Evolutionary conservation across 2,113 vertebrate genomes (phyloP).

Genomic region (Chaenogobius annularis): DNA sequence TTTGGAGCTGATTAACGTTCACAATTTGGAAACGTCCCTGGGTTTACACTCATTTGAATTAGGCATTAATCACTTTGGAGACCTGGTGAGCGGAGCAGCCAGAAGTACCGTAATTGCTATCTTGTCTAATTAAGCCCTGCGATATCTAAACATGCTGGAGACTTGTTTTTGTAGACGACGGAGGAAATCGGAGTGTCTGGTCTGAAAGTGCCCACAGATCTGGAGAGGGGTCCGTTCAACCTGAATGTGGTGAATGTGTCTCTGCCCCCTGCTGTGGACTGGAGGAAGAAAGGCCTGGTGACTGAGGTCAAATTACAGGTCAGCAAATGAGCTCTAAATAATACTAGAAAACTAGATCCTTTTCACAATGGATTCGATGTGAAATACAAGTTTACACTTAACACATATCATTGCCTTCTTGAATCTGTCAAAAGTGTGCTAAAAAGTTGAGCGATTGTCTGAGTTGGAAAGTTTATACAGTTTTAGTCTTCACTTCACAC

Average conservation of each 20-base stretch:
- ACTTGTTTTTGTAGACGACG: slow-evolving; percentile 69
- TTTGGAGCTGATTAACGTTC: slow-evolving; percentile 77
- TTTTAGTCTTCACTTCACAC: no score
- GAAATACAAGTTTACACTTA: background rate
- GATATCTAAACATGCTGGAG: background rate
- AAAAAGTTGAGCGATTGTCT: no score
- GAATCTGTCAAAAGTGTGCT: background rate
- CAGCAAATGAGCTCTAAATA: background rate
- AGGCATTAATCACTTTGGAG: slow-evolving; percentile 84
- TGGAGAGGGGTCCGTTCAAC: background rate
- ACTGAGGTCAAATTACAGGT: slow-evolving; percentile 84
- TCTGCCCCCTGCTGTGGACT: slow-evolving; percentile 76
- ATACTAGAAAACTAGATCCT: background rate
- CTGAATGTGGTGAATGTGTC: background rate
- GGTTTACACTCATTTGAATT: slow-evolving; percentile 81
- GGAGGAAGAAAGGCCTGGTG: slow-evolving; percentile 81
- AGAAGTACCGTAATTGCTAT: background rate
- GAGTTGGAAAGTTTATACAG: no score
- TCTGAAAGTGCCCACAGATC: slow-evolving; percentile 51
- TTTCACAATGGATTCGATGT: background rate
- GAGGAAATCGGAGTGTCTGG: slow-evolving; percentile 78
- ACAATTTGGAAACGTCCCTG: slow-evolving; percentile 83
- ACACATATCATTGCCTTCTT: no score
- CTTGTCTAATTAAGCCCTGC: background rate
- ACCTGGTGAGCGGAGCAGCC: slow-evolving; percentile 72